Evolutionary conservation across 2,113 vertebrate genomes (phyloP), one percentile per base, ranked within the genome.

Genomic region (Vicugna pacos): DNA sequence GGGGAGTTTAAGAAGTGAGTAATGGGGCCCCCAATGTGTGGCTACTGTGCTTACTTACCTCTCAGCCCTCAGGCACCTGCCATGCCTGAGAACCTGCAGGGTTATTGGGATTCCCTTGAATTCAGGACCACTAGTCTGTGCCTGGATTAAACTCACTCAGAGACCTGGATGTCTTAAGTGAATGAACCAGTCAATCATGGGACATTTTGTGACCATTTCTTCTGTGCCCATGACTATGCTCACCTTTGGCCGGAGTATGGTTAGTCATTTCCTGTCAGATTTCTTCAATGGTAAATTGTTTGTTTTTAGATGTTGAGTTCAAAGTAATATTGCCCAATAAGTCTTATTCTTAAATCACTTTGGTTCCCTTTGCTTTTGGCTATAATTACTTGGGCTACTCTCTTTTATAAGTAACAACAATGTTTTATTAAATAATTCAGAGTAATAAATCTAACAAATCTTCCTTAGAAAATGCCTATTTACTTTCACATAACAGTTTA

Each of bases 361-460:
- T 56, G 72, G 46, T 3, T 48, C 20, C 28, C 76, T 92, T 96
- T 67, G 32, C 83, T 54, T 94, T 89, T 72, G 80, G 20, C 32
- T 96, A 35, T 82, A 81, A 93, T 93, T 38, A 90, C 30, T 82
- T 89, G 73, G 0, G 22, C 24, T 94, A 96, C 54, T 91, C 11
- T 89, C 38, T 38, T 65, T 97, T 87, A 76, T 97, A 93, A 70
- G 28, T 62, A 80, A 93, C 46, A 94, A 22, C 3, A 6, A 4
- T 87, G 46, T 95, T 97, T 94, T 97, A 8, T 73, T 98, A 97
- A 75, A 87, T 50, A 32, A 13, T 19, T 70, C 13, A 72, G 30
- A 58, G 69, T 90, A 97, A 28, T 85, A 96, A 96, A 32, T 82
- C n/a, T 60, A 83, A 35, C 46, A 95, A 69, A 70, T 69, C 95